These are phyloP conservation scores for Spilosoma lubricipeda DNA, from an alignment of 2,888 invertebrate species.

Conservation along the genomic window DNA sequence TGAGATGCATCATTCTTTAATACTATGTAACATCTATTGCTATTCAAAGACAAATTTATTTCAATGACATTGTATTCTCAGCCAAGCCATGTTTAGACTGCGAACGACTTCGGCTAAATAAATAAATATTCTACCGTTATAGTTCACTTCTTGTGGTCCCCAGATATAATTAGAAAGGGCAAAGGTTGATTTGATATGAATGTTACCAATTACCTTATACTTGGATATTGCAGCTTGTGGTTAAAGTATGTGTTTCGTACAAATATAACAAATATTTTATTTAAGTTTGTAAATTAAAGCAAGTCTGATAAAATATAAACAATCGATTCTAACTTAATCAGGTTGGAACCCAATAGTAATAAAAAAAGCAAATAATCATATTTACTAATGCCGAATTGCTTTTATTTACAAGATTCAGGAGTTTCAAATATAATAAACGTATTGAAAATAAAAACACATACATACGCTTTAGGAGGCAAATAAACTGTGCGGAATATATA, in stretches of 20 bases:
- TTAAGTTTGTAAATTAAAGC: neutral
- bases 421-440: constrained; percentile 32
- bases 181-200: neutral
- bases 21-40: neutral
- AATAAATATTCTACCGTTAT: neutral
- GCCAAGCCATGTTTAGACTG: neutral
- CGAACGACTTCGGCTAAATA: neutral
- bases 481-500: constrained; percentile 45
- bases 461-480: constrained; percentile 41
- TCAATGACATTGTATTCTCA: neutral
- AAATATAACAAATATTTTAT: neutral
- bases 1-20: neutral
- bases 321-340: neutral
- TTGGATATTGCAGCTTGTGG: neutral
- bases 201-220: neutral
- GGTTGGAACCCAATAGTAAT: neutral
- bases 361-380: neutral
- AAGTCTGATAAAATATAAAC: neutral
- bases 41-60: neutral
- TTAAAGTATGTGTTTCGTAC: neutral
- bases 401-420: neutral
- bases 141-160: neutral
- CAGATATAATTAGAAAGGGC: neutral
- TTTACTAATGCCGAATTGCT: neutral
- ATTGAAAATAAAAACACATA: constrained; percentile 44